Base-by-base conservation (phyloP, 2,888 invertebrate genomes). In the Cynaeus angustus region DNA sequence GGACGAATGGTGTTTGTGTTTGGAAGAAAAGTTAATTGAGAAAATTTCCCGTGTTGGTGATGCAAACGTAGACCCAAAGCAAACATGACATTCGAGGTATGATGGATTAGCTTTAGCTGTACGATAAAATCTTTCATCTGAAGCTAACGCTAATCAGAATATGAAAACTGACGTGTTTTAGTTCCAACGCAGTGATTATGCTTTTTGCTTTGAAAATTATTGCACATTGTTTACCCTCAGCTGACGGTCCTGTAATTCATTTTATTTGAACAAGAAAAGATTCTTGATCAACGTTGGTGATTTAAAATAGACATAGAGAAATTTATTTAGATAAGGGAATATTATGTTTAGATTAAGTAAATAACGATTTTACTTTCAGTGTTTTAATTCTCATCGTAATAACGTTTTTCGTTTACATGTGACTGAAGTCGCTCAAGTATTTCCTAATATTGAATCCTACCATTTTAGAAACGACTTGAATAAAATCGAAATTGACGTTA, bases 401-500 rank as follows among this genome's bases (percentile, higher is more conserved):
- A 16, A 26, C 41, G 5, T 38, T 41, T 41, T 41, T 41, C 3
- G n/a, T 10, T 67, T 71, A 74, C 28, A 75, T 59, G 77, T 84
- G 88, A 82, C 87, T 87, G 77, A 91, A 92, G 86, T 94, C 93
- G 80, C 90, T 91, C 71, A 94, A 87, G 86, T 94, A 94, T 80
- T 93, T 92, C 66, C 89, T 88, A 56, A 94, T 88, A 83, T 92
- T 91, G 79, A 94, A 93, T 3, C 91, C 91, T 14, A 94, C 91
- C 55, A 91, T 91, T 80, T 91, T 93, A 0, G 95, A 90, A 43
- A 97, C 90, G 3, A 91, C 89, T 12, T 90, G 86, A 59, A 96
- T 92, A 79, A 95, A 94, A 77, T 96, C 94, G 41, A 93, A 90
- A 10, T 92, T 91, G 3, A 95, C 93, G 26, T 93, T 91, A 83